These are phyloP conservation scores for Tetramorium parvispinum DNA, from an alignment of 1,140 invertebrate species.

Conservation along the genomic window DNA sequence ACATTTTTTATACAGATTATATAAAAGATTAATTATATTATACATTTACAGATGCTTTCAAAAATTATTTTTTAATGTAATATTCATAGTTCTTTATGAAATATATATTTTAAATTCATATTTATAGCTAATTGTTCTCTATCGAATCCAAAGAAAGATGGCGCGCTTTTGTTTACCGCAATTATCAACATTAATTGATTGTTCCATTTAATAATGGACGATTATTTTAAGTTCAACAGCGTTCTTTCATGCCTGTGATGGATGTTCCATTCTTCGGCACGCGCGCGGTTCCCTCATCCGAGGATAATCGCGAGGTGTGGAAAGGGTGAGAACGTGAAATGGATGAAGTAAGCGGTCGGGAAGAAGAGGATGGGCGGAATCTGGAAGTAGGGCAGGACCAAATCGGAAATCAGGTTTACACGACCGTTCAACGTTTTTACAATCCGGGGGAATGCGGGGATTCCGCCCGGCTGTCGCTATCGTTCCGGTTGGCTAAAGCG, in stretches of 20 bases:
- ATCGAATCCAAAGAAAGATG: not conserved
- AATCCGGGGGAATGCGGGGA: constrained; percentile 35
- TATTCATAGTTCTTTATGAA: not conserved
- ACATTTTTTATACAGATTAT: not conserved
- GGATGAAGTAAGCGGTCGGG: constrained; percentile 41
- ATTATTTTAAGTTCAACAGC: constrained; percentile 35
- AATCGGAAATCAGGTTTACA: constrained; percentile 70
- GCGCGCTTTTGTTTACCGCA: not conserved
- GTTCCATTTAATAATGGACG: constrained; percentile 8
- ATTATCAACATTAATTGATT: constrained; percentile 16
- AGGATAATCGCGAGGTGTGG: constrained; percentile 30
- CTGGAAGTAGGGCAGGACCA: constrained; percentile 30
- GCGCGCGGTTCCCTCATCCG: constrained; percentile 31
- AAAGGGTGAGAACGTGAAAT: constrained; percentile 60
- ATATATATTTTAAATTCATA: not conserved
- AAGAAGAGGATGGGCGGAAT: constrained; percentile 40
- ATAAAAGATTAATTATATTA: not conserved
- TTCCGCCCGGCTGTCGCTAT: constrained; percentile 60
- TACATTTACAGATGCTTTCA: not conserved
- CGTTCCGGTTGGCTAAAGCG: constrained; percentile 73
- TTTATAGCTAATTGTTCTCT: not conserved
- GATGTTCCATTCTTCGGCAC: constrained; percentile 53
- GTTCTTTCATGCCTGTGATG: constrained; percentile 27
- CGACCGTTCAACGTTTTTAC: constrained; percentile 56
- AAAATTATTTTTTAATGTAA: not conserved